Evolutionary conservation across 2,113 vertebrate genomes (phyloP).

Genomic region (Myrmophylax atrothorax): DNA sequence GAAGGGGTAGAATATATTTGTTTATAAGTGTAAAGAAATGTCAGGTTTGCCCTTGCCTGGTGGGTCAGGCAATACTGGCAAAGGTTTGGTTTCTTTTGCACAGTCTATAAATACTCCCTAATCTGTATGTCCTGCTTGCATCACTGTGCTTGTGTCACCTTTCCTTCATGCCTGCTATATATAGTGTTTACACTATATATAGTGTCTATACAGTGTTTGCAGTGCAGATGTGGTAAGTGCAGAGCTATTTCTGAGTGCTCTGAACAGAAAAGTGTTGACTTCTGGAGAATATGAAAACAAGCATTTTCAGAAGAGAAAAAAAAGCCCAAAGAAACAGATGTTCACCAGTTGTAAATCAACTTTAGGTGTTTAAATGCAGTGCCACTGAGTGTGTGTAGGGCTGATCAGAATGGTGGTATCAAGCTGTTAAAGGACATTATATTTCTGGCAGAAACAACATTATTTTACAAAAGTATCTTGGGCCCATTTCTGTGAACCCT

Average conservation of each 20-base stretch:
- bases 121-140: constrained; percentile 5
- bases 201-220: constrained; percentile 18
- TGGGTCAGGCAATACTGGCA: neutral
- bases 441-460: neutral
- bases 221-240: neutral
- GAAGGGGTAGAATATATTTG: neutral
- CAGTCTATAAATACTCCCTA: constrained; percentile 34
- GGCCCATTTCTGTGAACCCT: neutral
- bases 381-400: neutral
- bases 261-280: neutral
- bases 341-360: neutral
- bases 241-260: neutral
- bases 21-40: neutral
- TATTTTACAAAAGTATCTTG: neutral
- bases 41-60: neutral
- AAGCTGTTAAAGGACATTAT: neutral
- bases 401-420: neutral
- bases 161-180: constrained; percentile 1
- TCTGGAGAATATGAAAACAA: neutral
- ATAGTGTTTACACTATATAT: neutral
- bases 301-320: neutral
- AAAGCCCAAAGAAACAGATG: neutral
- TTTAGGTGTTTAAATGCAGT: neutral
- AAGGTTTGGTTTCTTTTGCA: neutral
- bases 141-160: constrained; percentile 36